Evolutionary conservation across 2,888 invertebrate species (phyloP), one percentile per base, ranked within the genome.

Genomic region (Eledone cirrhosa): DNA sequence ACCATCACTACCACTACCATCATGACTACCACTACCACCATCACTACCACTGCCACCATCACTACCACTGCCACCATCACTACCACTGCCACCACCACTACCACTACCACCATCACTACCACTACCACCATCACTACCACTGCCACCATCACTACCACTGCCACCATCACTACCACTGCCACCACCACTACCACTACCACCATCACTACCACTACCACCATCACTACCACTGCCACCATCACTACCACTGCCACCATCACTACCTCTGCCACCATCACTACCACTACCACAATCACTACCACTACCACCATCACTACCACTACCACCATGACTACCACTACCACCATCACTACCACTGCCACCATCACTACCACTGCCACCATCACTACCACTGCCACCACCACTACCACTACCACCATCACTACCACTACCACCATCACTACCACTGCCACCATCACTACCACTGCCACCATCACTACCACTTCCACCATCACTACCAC

Each of bases 21-120:
- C n/a, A 59, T n/a, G 19, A n/a, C 59, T n/a, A 59, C 59, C 59
- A n/a, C n/a, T n/a, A n/a, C n/a, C 59, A n/a, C n/a, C 59, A n/a
- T 59, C 59, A n/a, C n/a, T 59, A n/a, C n/a, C 19, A 59, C 59
- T n/a, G n/a, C n/a, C 59, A n/a, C n/a, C 59, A 59, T 59, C 59
- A 16, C 16, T n/a, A 16, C 16, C 59, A 59, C 16, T 59, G n/a
- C n/a, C 59, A 59, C 59, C 59, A 59, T n/a, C 59, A 59, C 59
- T n/a, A 59, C 59, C 59, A 59, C 59, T n/a, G n/a, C 59, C n/a
- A 59, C 59, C 16, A 59, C n/a, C 16, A 19, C 59, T 16, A 19
- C 59, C n/a, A 59, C 59, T 19, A 16, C 59, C 16, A 16, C n/a
- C 59, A n/a, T n/a, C n/a, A n/a, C 59, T 59, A 59, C 59, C 59